phyloP scores from a whole-genome alignment of 2,888 invertebrate species.

The Catocala nupta region DNA sequence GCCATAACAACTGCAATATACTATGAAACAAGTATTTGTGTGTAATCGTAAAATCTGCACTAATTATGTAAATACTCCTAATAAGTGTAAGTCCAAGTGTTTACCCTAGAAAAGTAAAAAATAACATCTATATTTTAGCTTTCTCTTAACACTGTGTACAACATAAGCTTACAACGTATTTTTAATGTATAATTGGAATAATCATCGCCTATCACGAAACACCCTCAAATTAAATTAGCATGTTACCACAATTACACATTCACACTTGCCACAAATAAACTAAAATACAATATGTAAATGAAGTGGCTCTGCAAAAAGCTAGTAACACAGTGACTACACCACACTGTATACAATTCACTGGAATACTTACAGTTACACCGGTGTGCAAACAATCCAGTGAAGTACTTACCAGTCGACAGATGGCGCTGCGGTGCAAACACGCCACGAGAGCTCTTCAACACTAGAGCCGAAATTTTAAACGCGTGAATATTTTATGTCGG shows the following conservation, averaged over 20 bases:
- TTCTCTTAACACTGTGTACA: too few species aligned
- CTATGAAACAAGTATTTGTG: too few species aligned
- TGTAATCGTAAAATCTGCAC: too few species aligned
- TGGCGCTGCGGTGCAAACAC: conserved; percentile 38
- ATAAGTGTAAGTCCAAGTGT: too few species aligned
- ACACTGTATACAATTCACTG: conserved; percentile 28
- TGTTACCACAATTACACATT: not conserved
- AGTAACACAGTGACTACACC: conserved; percentile 19
- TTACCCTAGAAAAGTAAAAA: too few species aligned
- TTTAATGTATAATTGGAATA: too few species aligned
- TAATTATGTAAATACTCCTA: too few species aligned
- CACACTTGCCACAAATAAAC: conserved; percentile 12
- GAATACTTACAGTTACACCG: conserved; percentile 7
- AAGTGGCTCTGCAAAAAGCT: conserved; percentile 8
- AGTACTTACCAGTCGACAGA: conserved; percentile 37
- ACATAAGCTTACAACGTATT: too few species aligned
- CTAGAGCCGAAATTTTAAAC: conserved; percentile 34
- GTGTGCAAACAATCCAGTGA: conserved; percentile 20
- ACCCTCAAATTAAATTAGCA: not conserved
- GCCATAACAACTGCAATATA: too few species aligned
- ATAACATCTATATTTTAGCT: too few species aligned
- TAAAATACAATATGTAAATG: conserved; percentile 15
- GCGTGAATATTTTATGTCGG: conserved; percentile 30
- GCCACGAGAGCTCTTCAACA: conserved; percentile 30
- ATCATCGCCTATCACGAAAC: too few species aligned